These are phyloP conservation scores for Polyploca ridens DNA, from an alignment of 2,888 invertebrate genomes.

Conservation along the genomic window DNA sequence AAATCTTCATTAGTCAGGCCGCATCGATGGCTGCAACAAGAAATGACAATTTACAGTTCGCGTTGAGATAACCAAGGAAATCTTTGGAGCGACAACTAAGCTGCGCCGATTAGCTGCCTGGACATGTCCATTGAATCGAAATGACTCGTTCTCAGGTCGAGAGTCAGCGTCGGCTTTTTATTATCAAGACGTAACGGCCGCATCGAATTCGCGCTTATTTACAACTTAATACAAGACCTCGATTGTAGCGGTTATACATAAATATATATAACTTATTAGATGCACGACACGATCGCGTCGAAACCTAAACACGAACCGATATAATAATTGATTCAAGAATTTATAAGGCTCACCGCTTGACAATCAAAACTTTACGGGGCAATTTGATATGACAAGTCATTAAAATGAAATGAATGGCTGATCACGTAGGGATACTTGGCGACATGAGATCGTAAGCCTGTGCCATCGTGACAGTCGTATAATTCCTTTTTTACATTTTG, in stretches of 20 bases:
- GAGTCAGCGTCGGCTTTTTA: constrained; percentile 47
- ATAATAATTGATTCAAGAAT: constrained; percentile 59
- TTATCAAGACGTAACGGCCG: constrained; percentile 23
- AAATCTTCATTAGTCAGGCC: constrained; percentile 93
- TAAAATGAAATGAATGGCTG: constrained; percentile 64
- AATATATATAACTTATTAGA: constrained; percentile 41
- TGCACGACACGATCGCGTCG: constrained; percentile 48
- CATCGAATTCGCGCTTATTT: constrained; percentile 46
- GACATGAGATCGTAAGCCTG: neutral
- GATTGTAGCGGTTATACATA: constrained; percentile 45
- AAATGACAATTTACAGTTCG: constrained; percentile 61
- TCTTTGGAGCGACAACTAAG: constrained; percentile 54
- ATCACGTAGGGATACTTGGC: constrained; percentile 59
- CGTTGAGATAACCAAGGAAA: constrained; percentile 59
- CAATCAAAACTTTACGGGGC: constrained; percentile 52
- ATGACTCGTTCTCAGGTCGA: constrained; percentile 50
- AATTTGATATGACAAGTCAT: constrained; percentile 68
- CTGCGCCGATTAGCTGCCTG: constrained; percentile 45
- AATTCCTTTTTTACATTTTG: neutral
- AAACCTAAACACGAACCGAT: constrained; percentile 44
- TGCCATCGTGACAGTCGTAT: neutral
- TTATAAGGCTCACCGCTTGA: constrained; percentile 52
- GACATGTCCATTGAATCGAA: constrained; percentile 59
- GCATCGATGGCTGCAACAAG: constrained; percentile 90
- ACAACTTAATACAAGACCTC: constrained; percentile 50